Evolutionary conservation across 2,797 vertebrate genomes (phyloP), one percentile per base, ranked within the genome.

Genomic region (Gadopsis marmoratus): DNA sequence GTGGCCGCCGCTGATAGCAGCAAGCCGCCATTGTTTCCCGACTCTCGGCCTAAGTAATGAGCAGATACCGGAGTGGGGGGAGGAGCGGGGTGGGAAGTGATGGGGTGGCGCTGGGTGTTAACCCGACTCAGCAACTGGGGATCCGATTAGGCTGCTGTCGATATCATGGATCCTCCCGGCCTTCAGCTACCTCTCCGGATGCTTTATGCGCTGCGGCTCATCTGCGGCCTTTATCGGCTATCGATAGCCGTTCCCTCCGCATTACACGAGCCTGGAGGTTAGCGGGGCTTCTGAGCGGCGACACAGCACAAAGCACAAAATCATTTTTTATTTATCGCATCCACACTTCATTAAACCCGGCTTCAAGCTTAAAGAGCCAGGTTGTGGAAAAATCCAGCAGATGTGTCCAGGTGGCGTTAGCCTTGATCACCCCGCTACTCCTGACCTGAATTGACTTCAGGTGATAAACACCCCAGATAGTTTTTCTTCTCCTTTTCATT

Each of bases 21-120:
- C 48, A 21, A 59, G 66, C 48, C 69, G 63, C 67, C 71, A 68
- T 89, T 85, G 69, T 90, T 89, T 85, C 62, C 87, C 45, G 64
- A 68, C 61, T 88, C 82, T 76, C 79, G 55, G 59, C n/a, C 59
- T 75, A 81, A 85, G 83, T 91, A 91, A 90, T 84, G 80, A 89
- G 79, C 51, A 78, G 82, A 83, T 77, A 74, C 41, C 67, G 26
- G 59, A 37, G 39, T 4, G 14, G 26, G 48, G 2, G 70, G 35
- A 2, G 37, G 21, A n/a, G 39, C 13, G 19, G 5, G 64, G 51
- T n/a, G 56, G 31, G 39, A 19, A 23, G 23, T 74, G 63, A 48
- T 65, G 54, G 43, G 54, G 60, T 54, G 65, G 35, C 5, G 35
- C 7, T 47, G 50, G 61, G 47, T 67, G 76, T 65, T 85, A 76